Base-by-base conservation (phyloP, 2,888 invertebrate genomes). In the Pharmacophagus antenor region DNA sequence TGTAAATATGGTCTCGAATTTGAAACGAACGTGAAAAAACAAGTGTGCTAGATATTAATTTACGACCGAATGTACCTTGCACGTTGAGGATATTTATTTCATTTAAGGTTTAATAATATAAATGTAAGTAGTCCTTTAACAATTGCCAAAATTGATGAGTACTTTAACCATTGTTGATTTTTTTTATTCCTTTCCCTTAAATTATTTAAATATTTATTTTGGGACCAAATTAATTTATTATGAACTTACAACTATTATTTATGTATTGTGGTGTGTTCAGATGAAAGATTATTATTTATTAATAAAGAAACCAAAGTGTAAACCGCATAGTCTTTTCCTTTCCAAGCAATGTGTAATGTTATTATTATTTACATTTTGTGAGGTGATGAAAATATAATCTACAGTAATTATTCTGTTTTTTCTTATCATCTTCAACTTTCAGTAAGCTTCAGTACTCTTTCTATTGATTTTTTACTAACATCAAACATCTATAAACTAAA, bases 201-300 rank as follows among this genome's bases (percentile, higher is more conserved):
- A 84, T 84, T 85, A 84, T 88, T 84, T 84, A 74, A 77, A 84
- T 85, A 88, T 88, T 89, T 88, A 89, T 91, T 88, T 89, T 80
- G 90, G 89, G 91, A 91, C 87, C 88, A 91, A 91, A 90, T 88
- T 88, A 87, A 87, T 89, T 90, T 90, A 89, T 90, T 89, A 82
- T 82, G 76, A 85, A 80, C 81, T 83, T 85, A 74, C 83, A 74
- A 67, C 73, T 74, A 74, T 77, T 76, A 76, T 81, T 89, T 86
- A 84, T 83, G 84, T 85, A 86, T 61, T 85, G 81, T 79, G 81
- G 82, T 86, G 88, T 87, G 84, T 88, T 88, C 82, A 84, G 80
- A 82, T 82, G 79, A 83, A 78, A 85, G 79, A 77, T 78, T 85
- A 78, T 88, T 88, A 88, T 89, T 89, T 87, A 88, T 86, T 82